Conservation (phyloP, 2,797 vertebrate species). For the Phoxinus dragarum region DNA sequence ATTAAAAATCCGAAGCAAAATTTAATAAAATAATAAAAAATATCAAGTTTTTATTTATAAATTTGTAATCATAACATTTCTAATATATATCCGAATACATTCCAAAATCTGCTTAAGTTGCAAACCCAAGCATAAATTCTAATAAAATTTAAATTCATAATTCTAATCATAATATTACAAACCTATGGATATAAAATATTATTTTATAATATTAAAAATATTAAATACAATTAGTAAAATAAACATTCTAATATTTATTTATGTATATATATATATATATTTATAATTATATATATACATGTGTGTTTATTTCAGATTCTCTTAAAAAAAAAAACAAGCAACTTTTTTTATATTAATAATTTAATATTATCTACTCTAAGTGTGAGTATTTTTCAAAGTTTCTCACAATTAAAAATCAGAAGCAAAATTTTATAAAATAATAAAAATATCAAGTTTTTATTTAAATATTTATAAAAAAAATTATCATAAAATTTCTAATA, state of each 20-base stretch:
- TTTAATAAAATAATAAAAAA: background rate
- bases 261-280: too few species aligned
- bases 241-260: too few species aligned
- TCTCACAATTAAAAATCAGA: background rate
- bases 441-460: too few species aligned
- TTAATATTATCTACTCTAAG: too few species aligned
- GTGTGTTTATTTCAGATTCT: background rate
- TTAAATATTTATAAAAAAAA: background rate
- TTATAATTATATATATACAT: background rate
- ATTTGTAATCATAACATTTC: background rate
- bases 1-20: background rate
- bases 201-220: background rate
- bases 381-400: background rate
- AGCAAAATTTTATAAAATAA: background rate
- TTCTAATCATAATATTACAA: background rate
- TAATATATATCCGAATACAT: background rate
- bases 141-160: background rate
- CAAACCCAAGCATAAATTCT: background rate
- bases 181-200: background rate
- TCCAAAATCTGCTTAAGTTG: too few species aligned
- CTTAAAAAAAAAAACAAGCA: background rate
- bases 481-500: background rate
- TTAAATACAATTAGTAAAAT: background rate
- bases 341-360: background rate
- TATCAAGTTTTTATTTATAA: background rate